Base-by-base conservation (phyloP, 1,140 invertebrate species). In the Cydia strobilella region DNA sequence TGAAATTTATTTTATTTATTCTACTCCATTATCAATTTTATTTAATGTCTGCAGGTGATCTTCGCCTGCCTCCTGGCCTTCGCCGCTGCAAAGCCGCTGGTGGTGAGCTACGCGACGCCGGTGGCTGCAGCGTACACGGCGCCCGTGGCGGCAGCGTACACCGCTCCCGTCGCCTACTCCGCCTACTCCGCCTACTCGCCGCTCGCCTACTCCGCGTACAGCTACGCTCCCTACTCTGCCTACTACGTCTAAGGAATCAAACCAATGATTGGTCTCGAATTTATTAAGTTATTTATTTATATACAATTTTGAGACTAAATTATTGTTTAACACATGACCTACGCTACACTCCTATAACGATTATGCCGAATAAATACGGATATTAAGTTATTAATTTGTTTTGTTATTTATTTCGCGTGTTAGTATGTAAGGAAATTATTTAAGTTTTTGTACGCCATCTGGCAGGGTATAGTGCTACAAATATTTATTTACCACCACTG, bases 51-150 rank as follows among this genome's bases (percentile, higher is more conserved):
- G 3, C 81, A 95, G 94, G 82, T 94, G 81, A 86, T 94, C 80
- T 90, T 94, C 78, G 87, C 91, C 80, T 92, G 93, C 80, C 79
- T 94, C 74, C 78, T 94, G 88, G 94, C 93, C 65, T 85, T 94
- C 77, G 92, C 93, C 42, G 79, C 84, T 45, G 94, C 94, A 78
- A 93, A 93, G 83, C 94, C 94, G 9, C 86, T 91, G 74, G 86
- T 93, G 31, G 77, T 88, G 74, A 81, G 80, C 75, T 93, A 93
- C 80, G 82, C 90, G 3, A 78, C 92, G 1, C 89, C 90, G 0
- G 7, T 88, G 9, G 81, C 81, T 1, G 87, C 88, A 0, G 90
- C 90, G 2, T 89, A 87, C 79, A 84, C 88, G 9, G 86, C 89
- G 1, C 86, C 88, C 0, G 79, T 86, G 3, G 88, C 87, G 3